phyloP scores from a whole-genome alignment of 2,113 vertebrate species.

The Proteles cristata region DNA sequence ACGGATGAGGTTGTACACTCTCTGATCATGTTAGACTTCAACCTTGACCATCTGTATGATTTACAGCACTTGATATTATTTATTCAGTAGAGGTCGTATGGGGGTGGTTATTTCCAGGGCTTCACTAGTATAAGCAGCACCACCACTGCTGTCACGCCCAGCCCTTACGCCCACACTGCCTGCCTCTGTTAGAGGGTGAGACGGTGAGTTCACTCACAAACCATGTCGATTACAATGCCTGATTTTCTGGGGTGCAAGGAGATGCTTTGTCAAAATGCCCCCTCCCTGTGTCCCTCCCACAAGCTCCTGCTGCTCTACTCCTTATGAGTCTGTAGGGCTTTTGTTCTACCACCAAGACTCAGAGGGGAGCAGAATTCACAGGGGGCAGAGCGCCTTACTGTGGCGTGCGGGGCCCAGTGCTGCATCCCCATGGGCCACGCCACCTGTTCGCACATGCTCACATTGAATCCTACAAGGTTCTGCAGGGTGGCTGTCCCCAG shows the following conservation, averaged over 20 bases:
- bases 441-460: not conserved
- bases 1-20: not conserved
- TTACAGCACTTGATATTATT: not conserved
- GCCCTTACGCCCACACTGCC: accelerated
- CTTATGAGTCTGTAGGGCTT: not conserved
- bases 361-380: not conserved
- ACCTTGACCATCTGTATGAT: not conserved
- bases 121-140: accelerated
- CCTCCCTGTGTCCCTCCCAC: not conserved
- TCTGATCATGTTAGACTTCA: not conserved
- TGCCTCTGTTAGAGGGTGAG: not conserved
- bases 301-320: not conserved
- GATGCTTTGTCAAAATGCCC: not conserved
- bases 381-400: not conserved
- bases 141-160: not conserved
- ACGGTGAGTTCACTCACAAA: not conserved
- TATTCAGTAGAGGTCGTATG: no score
- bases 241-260: not conserved
- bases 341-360: not conserved
- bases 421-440: not conserved
- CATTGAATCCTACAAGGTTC: no score
- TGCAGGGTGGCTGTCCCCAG: not conserved
- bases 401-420: accelerated
- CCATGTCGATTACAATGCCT: not conserved
- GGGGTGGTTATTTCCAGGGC: not conserved